phyloP scores from a whole-genome alignment of 2,113 vertebrate species.

The Potamarius usumacintae region DNA sequence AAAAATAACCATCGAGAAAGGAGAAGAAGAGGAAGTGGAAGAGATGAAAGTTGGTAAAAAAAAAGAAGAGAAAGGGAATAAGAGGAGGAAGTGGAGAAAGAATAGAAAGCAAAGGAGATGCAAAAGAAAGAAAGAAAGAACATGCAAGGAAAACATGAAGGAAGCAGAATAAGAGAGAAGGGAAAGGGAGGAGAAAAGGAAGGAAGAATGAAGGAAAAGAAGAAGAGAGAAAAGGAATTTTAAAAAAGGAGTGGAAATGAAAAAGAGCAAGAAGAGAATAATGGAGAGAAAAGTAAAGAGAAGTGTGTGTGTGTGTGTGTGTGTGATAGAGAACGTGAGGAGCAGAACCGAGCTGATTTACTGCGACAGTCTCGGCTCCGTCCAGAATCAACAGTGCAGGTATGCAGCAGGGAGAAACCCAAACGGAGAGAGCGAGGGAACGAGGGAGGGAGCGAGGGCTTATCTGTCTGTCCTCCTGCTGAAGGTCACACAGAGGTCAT shows the following conservation, averaged over 20 bases:
- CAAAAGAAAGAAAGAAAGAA: neutral
- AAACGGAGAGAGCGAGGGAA: neutral
- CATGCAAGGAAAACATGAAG: neutral
- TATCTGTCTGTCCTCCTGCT: neutral
- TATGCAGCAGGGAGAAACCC: constrained; percentile 5
- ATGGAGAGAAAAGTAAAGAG: neutral
- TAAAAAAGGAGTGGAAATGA: neutral
- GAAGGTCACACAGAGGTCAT: constrained; percentile 7
- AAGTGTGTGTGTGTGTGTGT: neutral
- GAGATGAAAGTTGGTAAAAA: neutral
- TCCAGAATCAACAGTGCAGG: constrained; percentile 23
- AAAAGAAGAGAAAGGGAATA: neutral
- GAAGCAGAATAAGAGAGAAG: neutral
- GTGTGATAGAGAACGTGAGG: neutral
- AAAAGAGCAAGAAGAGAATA: neutral
- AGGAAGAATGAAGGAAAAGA: neutral
- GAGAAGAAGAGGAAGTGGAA: neutral
- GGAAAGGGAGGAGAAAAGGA: neutral
- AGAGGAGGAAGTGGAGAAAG: neutral
- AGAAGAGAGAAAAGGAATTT: neutral
- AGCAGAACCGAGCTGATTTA: constrained; percentile 5
- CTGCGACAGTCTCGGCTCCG: neutral
- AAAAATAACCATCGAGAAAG: neutral
- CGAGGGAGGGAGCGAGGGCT: neutral
- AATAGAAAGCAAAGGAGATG: neutral